Evolutionary conservation across 2,113 vertebrate species (phyloP).

Genomic region (Dipodomys stephensi): DNA sequence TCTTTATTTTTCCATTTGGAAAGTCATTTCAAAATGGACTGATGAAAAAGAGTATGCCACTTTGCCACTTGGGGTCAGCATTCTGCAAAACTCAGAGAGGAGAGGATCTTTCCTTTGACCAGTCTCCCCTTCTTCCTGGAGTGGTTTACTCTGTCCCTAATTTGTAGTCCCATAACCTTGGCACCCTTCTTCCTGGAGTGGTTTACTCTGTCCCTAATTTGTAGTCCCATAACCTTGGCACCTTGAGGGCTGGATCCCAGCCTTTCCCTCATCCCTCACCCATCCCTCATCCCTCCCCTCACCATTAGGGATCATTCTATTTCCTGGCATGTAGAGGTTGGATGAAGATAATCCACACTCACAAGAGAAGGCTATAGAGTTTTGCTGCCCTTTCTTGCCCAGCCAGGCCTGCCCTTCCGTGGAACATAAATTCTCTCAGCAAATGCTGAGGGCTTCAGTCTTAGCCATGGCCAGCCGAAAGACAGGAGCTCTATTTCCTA

Average conservation of each 20-base stretch:
- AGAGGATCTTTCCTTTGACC: background rate
- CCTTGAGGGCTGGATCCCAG: background rate
- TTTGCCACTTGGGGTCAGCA: constrained; percentile 21
- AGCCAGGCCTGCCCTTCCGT: background rate
- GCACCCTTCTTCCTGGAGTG: background rate
- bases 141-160: background rate
- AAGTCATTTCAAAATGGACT: background rate
- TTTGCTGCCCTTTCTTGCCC: background rate
- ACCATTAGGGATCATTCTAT: background rate
- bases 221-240: background rate
- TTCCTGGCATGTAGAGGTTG: background rate
- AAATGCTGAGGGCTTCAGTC: background rate
- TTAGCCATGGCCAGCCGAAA: background rate
- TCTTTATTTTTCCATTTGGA: constrained; percentile 3
- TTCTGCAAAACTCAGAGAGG: background rate
- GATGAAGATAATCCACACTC: background rate
- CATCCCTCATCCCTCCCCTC: background rate
- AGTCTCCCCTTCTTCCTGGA: background rate
- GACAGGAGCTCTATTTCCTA: background rate
- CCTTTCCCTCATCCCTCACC: background rate
- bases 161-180: no score
- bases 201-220: background rate
- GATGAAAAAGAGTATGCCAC: background rate
- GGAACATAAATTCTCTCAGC: background rate
- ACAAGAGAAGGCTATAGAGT: background rate